These are phyloP conservation scores for Eupleurogrammus muticus DNA, from an alignment of 2,797 vertebrate genomes.

Conservation along the genomic window DNA sequence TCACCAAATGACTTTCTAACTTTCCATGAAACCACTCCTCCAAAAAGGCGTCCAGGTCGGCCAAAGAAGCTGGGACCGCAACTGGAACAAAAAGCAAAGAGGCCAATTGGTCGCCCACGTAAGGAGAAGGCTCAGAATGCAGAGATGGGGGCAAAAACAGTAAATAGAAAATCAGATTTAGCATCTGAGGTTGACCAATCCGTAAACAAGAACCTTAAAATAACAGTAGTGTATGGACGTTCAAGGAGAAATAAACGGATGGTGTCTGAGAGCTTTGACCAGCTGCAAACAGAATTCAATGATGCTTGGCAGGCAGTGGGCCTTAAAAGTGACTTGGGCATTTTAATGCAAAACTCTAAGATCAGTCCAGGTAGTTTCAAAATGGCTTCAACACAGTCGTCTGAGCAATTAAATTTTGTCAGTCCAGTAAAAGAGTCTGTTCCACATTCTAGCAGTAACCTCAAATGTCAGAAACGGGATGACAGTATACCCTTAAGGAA, in stretches of 20 bases:
- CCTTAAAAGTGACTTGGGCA: slow-evolving; percentile 52
- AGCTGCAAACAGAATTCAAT: slow-evolving; percentile 75
- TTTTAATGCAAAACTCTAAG: slow-evolving; percentile 57
- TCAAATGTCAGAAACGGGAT: slow-evolving; percentile 85
- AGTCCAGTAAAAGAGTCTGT: slow-evolving; percentile 84
- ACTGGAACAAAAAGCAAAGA: slow-evolving; percentile 90
- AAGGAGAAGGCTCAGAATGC: slow-evolving; percentile 84
- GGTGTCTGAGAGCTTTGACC: slow-evolving; percentile 88
- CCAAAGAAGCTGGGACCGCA: slow-evolving; percentile 94
- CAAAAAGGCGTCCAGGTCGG: slow-evolving; percentile 92
- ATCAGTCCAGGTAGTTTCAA: slow-evolving; percentile 48
- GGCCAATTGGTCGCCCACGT: slow-evolving; percentile 93
- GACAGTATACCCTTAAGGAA: slow-evolving; percentile 86
- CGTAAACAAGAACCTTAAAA: slow-evolving; percentile 90
- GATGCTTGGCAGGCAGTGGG: slow-evolving; percentile 66
- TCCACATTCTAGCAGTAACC: slow-evolving; percentile 83
- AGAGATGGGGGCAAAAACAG: slow-evolving; percentile 54
- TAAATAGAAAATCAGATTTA: slow-evolving; percentile 60
- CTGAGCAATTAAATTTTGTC: slow-evolving; percentile 82
- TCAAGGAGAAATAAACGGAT: slow-evolving; percentile 92
- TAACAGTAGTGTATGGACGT: slow-evolving; percentile 93
- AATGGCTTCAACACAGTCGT: slow-evolving; percentile 59
- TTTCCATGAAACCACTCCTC: slow-evolving; percentile 79
- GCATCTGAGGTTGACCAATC: slow-evolving; percentile 71
- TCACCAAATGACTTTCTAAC: slow-evolving; percentile 56